These are phyloP conservation scores for Crossocerus cetratus DNA, from an alignment of 2,888 invertebrate genomes.

Conservation along the genomic window DNA sequence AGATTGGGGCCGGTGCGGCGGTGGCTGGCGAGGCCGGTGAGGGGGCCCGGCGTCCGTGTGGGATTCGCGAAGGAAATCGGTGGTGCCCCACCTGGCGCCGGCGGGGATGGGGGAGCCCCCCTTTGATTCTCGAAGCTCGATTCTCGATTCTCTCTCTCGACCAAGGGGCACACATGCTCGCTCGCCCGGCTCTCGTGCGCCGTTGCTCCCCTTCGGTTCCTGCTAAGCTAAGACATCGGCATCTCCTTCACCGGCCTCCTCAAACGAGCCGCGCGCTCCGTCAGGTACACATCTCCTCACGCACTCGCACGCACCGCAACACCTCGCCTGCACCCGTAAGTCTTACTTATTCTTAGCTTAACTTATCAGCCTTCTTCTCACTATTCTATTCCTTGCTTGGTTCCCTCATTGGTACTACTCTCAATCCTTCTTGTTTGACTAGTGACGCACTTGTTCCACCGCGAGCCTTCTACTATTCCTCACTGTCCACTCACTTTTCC, in stretches of 20 bases:
- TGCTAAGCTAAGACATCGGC: constrained; percentile 70
- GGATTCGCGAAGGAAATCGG: constrained; percentile 52
- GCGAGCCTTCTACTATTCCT: too few species aligned
- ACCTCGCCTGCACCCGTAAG: background rate
- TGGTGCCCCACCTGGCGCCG: constrained; percentile 53
- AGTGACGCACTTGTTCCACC: too few species aligned
- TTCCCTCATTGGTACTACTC: too few species aligned
- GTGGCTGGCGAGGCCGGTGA: background rate
- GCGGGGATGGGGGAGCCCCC: constrained; percentile 35
- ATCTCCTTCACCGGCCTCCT: constrained; percentile 74
- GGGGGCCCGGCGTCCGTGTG: constrained; percentile 26
- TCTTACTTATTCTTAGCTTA: background rate
- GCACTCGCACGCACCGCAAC: constrained; percentile 40
- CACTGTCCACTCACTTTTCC: too few species aligned
- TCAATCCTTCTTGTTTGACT: too few species aligned
- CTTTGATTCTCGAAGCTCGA: constrained; percentile 67
- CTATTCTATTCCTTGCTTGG: too few species aligned
- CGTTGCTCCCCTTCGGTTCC: constrained; percentile 58
- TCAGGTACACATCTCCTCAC: constrained; percentile 71
- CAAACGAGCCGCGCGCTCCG: constrained; percentile 76
- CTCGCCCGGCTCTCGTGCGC: constrained; percentile 32
- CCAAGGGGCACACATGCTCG: constrained; percentile 64
- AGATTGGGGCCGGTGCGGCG: background rate
- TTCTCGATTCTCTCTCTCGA: constrained; percentile 44
- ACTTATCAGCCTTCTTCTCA: too few species aligned